Base-by-base conservation (phyloP, 2,888 invertebrate genomes). In the Philaethria dido region DNA sequence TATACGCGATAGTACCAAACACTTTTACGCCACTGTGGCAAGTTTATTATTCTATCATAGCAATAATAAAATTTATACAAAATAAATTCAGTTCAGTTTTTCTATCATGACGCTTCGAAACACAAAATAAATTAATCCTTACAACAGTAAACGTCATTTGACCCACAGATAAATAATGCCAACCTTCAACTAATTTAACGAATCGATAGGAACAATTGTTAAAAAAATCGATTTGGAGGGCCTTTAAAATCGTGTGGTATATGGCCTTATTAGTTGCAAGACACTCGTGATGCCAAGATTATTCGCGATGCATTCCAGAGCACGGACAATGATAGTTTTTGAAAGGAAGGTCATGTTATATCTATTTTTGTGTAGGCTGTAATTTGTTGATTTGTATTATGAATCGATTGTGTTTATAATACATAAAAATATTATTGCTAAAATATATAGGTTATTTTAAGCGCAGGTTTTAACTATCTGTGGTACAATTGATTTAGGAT, bases 201-300 rank as follows among this genome's bases (percentile, higher is more conserved):
- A 57, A 62, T 33, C 52, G 18, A 59, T 59, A 45, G 47, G 42
- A 16, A 57, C 50, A 36, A 22, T 45, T 9, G 16, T 47, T 13
- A 14, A n/a, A 68, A 62, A 65, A 33, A 60, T 47, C 29, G 55
- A 65, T 68, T 42, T n/a, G 47, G 48, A 55, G 64, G 45, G 60
- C 47, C 62, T 61, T 52, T 47, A 52, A 48, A 62, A 59, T 74
- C 74, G 76, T 76, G 78, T 71, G 69, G 72, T 69, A 75, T 66
- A 72, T 75, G 85, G 81, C 85, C 87, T 87, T 79, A 82, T 82
- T 82, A 59, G 39, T 50, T 68, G 44, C 67, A 72, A 74, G 69
- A 68, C 65, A 80, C 77, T 85, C 88, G 87, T 88, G 88, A 88
- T 84, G 80, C 72, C 76, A 79, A 78, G 78, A 84, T 87, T 83